Base-by-base conservation (phyloP, 1,140 invertebrate genomes). In the Meloidogyne exigua region DNA sequence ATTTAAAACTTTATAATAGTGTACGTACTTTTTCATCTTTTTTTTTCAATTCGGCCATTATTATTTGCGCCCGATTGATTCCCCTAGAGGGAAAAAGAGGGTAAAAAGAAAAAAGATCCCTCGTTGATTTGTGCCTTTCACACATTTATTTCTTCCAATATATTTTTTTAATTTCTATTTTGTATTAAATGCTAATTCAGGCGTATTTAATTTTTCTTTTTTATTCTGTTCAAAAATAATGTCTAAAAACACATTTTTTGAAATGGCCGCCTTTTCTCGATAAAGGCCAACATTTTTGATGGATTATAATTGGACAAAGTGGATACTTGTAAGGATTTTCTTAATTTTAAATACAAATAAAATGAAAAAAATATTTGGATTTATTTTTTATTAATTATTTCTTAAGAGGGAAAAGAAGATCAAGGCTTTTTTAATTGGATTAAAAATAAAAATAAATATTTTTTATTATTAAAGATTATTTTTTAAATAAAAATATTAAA, bases 21-120 rank as follows among this genome's bases (percentile, higher is more conserved):
- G 18, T 49, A 13, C 44, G 44, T 49, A 49, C 49, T 57, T 57
- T 57, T 57, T n/a, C n/a, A 9, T n/a, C 2, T n/a, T n/a, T n/a
- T 57, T 57, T n/a, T 57, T n/a, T 57, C n/a, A 57, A 57, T 57
- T 57, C 18, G 49, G 49, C 49, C 49, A 57, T 57, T n/a, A 57
- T 57, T 57, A 57, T 57, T 57, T n/a, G 49, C 49, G 49, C 49
- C 49, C 49, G 49, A 57, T 57, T 57, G 49, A 57, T 57, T 57
- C 49, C 49, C 49, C n/a, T 9, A 57, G 18, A n/a, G 49, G 18
- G 18, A 21, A 57, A 57, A 57, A 12, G 21, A 1, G 18, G 5
- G 18, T 4, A n/a, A 7, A 57, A 57, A n/a, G 21, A 57, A n/a
- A 9, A n/a, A 57, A 57, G 9, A 15, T 18, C 7, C 49, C 10